Conservation (phyloP, 2,888 invertebrate genomes). For the Ichneumoninae sp. region DNA sequence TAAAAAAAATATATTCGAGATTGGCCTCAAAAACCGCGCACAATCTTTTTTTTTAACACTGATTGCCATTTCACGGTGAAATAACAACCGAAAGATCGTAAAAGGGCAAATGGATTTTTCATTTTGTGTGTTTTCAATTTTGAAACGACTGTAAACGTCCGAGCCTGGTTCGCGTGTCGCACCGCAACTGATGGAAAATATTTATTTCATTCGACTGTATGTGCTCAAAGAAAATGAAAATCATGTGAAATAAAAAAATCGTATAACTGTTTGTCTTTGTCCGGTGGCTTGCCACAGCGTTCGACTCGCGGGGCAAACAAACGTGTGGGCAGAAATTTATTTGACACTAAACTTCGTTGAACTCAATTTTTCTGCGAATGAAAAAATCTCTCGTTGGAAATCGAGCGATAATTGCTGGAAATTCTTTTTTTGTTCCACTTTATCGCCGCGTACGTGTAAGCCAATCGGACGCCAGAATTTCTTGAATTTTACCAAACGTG, state of each 20-base stretch:
- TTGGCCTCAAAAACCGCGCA: background rate
- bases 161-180: background rate
- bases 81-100: background rate
- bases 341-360: no score
- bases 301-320: no score
- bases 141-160: background rate
- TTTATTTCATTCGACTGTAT: background rate
- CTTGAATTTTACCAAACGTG: background rate
- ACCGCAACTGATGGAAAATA: background rate
- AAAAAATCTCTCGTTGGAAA: no score
- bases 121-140: background rate
- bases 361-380: no score
- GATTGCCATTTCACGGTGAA: background rate
- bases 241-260: no score
- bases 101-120: background rate
- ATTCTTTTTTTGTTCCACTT: background rate
- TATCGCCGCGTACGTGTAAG: no score
- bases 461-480: background rate
- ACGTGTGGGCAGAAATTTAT: no score
- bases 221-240: background rate
- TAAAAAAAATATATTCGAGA: background rate
- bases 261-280: no score
- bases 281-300: no score
- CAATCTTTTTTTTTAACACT: background rate
- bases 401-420: no score